phyloP scores from a whole-genome alignment of 2,888 invertebrate species.

The Nemotelus pantherinus region DNA sequence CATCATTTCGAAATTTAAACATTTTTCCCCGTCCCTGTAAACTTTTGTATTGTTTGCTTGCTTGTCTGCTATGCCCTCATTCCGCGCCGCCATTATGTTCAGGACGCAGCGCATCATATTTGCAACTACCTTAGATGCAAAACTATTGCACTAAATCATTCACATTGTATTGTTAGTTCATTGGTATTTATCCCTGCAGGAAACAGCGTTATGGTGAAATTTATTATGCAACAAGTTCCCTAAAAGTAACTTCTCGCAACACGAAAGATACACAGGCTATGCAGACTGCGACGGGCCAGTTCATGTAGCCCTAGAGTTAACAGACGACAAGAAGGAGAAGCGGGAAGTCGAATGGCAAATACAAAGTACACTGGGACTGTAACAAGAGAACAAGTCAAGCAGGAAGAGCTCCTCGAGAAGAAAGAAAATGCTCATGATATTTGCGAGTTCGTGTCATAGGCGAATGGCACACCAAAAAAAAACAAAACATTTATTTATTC shows the following conservation, averaged over 20 bases:
- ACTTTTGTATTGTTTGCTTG: too few species aligned
- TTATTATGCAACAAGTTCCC: constrained; percentile 44
- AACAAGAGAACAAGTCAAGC: too few species aligned
- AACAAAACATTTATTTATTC: constrained; percentile 23
- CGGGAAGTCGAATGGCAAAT: too few species aligned
- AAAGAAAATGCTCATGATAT: too few species aligned
- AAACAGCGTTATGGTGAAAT: constrained; percentile 38
- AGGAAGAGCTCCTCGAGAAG: too few species aligned
- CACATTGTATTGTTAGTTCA: constrained; percentile 31
- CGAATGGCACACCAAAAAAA: too few species aligned
- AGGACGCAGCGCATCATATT: constrained; percentile 13
- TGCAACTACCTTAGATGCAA: constrained; percentile 11
- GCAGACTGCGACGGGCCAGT: not conserved
- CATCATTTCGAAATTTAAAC: too few species aligned
- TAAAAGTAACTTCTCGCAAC: constrained; percentile 11
- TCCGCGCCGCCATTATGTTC: not conserved
- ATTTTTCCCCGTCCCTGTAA: too few species aligned
- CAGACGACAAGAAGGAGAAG: not conserved
- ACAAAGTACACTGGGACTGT: too few species aligned
- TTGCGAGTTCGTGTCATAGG: too few species aligned
- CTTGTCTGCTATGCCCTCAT: too few species aligned
- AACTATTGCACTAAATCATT: constrained; percentile 36
- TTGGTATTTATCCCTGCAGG: constrained; percentile 42
- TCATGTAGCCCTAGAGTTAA: not conserved
- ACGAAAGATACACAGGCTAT: not conserved